Base-by-base conservation (phyloP, 1,140 invertebrate species). In the Homarus americanus region DNA sequence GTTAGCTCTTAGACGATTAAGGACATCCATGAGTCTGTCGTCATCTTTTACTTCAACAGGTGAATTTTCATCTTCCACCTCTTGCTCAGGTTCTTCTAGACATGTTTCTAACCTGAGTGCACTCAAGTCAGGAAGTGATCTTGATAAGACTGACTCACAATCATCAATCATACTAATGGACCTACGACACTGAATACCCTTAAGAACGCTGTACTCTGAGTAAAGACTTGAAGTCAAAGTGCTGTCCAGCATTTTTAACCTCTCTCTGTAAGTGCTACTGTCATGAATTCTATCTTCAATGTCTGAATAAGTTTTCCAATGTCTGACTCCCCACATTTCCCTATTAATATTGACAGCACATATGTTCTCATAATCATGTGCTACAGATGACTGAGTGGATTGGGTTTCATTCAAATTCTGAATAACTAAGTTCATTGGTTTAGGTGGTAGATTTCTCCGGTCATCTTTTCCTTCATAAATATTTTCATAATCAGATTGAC, bases 361-460 rank as follows among this genome's bases (percentile, higher is more conserved):
- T 82, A 96, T 95, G 93, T 96, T 96, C 93, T 96, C 96, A 92
- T 96, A 96, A 93, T 96, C 96, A 93, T 96, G 96, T 49, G 96
- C 83, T 9, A 85, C 66, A 38, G 87, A 89, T 40, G 80, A 91
- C 32, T 82, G 86, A 28, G 83, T 87, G 63, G 87, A 84, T 10
- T 44, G 87, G 36, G 84, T 86, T 79, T 90, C 82, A 84, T 91
- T 78, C 7, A 91, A 53, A 28, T 76, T 83, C 5, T 69, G 72
- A 0, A 92, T 32, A 17, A 84, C 28, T 28, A 90, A 41, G 53
- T 84, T 83, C 2, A 34, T n/a, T 41, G 86, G 86, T 73, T 80
- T 92, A n/a, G 86, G 76, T 78, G 86, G 63, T n/a, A 84, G 63
- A 76, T 66, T 78, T 32, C 63, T 44, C 20, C 69, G 36, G 28